Evolutionary conservation across 2,797 vertebrate species (phyloP), one percentile per base, ranked within the genome.

Genomic region (Enteromius unitaeniatus): DNA sequence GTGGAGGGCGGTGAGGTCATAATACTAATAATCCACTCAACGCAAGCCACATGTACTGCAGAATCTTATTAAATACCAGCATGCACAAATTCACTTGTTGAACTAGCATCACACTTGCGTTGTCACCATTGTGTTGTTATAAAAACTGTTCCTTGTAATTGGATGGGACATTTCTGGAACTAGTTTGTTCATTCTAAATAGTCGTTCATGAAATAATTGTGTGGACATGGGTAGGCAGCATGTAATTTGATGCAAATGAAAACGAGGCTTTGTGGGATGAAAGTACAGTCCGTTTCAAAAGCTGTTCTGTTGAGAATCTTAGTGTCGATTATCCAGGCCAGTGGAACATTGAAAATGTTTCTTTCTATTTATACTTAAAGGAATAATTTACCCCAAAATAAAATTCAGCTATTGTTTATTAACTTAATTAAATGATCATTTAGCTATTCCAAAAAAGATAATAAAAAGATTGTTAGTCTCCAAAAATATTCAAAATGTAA

Each of bases 11-110:
- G 82, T 81, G 79, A 72, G 81, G 75, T 85, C 64, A 31, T 89
- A 86, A 88, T 87, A 37, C 77, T 64, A 82, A 86, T 89, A 88
- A 89, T 89, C 83, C 60, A 67, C 72, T 28, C 64, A 82, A 69
- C 15, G 28, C 49, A 78, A 83, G 79, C 85, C 86, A 81, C 78
- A 72, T 85, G 86, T 84, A 45, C 70, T 83, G 58, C 70, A 45
- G 84, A 88, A 83, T 86, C 84, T 78, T 83, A 81, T 86, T 89
- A 87, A 81, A 70, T 68, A 64, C 11, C 55, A 65, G 34, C 10
- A 9, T 65, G 79, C 70, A 84, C 83, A 78, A 68, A 81, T 51
- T 81, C 78, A 78, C 75, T 62, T 76, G 68, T 83, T 82, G 28
- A 83, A n/a, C 13, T 51, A 51, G 81, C 64, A 72, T 70, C 69